A percentile compares a stretch with the other conserved stretches of the same genome.
These are phyloP conservation scores for Lasioglossum figueresi DNA, from an alignment of 2,888 invertebrate species.

Conservation along the genomic window DNA sequence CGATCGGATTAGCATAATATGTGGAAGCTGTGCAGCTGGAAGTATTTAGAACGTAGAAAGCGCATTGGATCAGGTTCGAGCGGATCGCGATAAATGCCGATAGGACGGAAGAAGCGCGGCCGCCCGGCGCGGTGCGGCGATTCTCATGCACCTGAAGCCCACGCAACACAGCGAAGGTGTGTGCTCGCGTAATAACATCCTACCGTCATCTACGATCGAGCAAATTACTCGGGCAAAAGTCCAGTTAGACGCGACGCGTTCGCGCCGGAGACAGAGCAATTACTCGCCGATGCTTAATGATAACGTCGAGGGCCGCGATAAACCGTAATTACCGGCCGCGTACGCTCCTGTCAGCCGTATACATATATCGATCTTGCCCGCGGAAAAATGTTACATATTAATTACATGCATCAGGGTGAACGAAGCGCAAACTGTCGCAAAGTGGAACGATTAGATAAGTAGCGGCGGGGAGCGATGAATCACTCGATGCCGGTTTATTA, in stretches of 20 bases:
- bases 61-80: neutral
- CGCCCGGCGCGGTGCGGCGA: neutral
- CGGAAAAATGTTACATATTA: slow-evolving; percentile 53
- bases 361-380: slow-evolving; percentile 24
- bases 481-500: slow-evolving; percentile 65
- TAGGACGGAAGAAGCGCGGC: neutral
- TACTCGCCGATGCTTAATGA: slow-evolving; percentile 49
- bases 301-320: slow-evolving; percentile 42
- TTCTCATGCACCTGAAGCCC: slow-evolving; percentile 12
- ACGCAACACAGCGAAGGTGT: slow-evolving; percentile 11
- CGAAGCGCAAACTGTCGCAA: slow-evolving; percentile 59
- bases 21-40: neutral
- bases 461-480: slow-evolving; percentile 60
- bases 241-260: slow-evolving; percentile 23
- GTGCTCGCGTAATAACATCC: slow-evolving; percentile 19
- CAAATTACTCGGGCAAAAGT: slow-evolving; percentile 22
- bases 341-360: slow-evolving; percentile 3
- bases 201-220: neutral
- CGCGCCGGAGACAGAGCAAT: slow-evolving; percentile 29
- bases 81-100: slow-evolving; percentile 5
- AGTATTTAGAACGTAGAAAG: slow-evolving; percentile 16
- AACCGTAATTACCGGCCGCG: slow-evolving; percentile 35
- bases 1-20: slow-evolving; percentile 14
- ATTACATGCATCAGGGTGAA: slow-evolving; percentile 61
- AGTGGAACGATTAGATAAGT: slow-evolving; percentile 72